Evolutionary conservation across 2,888 invertebrate species (phyloP), one percentile per base, ranked within the genome.

Genomic region (Trichogramma dendrolimi): DNA sequence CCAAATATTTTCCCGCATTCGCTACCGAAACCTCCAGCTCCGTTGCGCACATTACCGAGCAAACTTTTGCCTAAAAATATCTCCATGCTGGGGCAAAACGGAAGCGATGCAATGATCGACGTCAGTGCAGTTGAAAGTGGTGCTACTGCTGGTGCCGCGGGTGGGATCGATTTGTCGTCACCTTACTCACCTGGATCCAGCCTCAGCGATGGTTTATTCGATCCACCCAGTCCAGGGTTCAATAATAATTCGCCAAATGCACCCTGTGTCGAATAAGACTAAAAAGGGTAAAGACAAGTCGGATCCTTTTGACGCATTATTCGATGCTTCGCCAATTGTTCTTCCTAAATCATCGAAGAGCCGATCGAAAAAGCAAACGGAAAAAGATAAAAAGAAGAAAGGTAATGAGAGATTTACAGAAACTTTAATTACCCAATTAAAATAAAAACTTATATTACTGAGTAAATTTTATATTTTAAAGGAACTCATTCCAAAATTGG

Each of bases 121-220:
- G 67, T 70, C 47, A 67, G 72, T 0, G 81, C 81, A 47, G 88
- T 87, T 69, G 83, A 84, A 54, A 27, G 27, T 27, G 27, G 27
- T 2, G 27, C 27, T 27, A 27, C 27, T 27, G 27, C 27, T 27
- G 27, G 27, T 27, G 27, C 27, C 27, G 27, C 27, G 3, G 27
- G 27, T 27, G 27, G 27, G 27, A 84, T 87, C 79, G 90, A 90
- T 69, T 85, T 89, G 75, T 89, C 89, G 69, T 92, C 93, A 38
- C 94, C 94, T 0, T 93, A 94, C 81, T 92, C 92, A 55, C 93
- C 93, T 0, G 92, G 91, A 52, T 91, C 92, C n/a, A 90, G 89
- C 71, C 90, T 93, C 79, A 92, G 91, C 75, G 92, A 92, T 71
- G 92, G 93, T 77, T 83, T 93, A 67, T 93, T 93, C 80, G 89